phyloP scores from a whole-genome alignment of 2,888 invertebrate genomes.

The Trichopoda pennipes region DNA sequence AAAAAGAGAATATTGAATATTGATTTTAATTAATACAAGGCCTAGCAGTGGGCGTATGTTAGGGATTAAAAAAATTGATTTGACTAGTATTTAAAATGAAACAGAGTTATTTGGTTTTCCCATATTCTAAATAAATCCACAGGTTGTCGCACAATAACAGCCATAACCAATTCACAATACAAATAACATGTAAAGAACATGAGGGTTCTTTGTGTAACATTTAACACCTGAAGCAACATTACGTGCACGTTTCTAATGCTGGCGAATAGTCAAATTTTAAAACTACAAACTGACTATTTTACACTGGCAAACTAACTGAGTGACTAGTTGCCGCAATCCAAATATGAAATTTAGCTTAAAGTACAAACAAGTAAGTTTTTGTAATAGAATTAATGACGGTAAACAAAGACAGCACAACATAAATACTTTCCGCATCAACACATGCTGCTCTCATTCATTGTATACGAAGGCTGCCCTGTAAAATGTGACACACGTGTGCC shows the following conservation, averaged over 20 bases:
- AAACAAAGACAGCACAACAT: slow-evolving; percentile 7
- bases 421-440: background rate
- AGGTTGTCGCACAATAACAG: slow-evolving; percentile 17
- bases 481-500: slow-evolving; percentile 55
- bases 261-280: slow-evolving; percentile 20
- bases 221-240: slow-evolving; percentile 61
- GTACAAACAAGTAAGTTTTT: slow-evolving; percentile 4
- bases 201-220: slow-evolving; percentile 30
- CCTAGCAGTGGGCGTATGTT: slow-evolving; percentile 12
- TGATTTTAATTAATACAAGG: background rate
- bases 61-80: slow-evolving; percentile 31
- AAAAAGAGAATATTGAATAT: background rate
- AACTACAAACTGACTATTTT: slow-evolving; percentile 4
- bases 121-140: slow-evolving; percentile 19
- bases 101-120: slow-evolving; percentile 19
- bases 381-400: slow-evolving; percentile 5
- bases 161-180: background rate
- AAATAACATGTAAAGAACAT: slow-evolving; percentile 2
- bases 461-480: slow-evolving; percentile 23
- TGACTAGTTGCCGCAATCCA: background rate
- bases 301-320: background rate
- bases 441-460: too few relatives aligned
- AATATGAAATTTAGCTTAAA: slow-evolving; percentile 21
- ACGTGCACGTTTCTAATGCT: slow-evolving; percentile 28
- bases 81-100: slow-evolving; percentile 15